Evolutionary conservation across 2,113 vertebrate genomes (phyloP).

Genomic region (Polypterus senegalus): DNA sequence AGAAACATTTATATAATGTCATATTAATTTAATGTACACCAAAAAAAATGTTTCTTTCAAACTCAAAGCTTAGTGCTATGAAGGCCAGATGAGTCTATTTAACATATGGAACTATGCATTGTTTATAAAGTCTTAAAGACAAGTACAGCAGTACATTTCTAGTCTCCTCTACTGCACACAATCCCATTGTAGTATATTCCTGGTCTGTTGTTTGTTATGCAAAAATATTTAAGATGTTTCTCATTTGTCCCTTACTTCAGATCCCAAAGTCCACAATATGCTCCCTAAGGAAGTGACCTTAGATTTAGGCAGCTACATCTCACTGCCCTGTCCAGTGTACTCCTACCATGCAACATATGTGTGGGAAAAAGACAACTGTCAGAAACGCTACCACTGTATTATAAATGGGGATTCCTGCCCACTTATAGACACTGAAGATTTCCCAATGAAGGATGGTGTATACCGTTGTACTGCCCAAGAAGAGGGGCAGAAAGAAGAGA

Average conservation of each 20-base stretch:
- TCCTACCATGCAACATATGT: slow-evolving; percentile 61
- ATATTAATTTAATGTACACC: no score
- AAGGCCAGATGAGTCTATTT: no score
- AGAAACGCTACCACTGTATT: slow-evolving; percentile 48
- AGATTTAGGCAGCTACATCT: slow-evolving; percentile 44
- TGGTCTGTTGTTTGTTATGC: no score
- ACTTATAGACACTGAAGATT: slow-evolving; percentile 39
- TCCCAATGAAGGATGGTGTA: slow-evolving; percentile 50
- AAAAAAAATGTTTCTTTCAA: no score
- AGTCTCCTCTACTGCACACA: no score
- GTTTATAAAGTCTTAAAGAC: no score
- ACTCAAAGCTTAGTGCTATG: no score
- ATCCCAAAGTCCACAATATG: slow-evolving; percentile 39
- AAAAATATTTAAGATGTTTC: no score
- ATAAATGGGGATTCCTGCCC: slow-evolving; percentile 58
- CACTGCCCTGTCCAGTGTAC: slow-evolving; percentile 54
- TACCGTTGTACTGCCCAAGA: slow-evolving; percentile 61
- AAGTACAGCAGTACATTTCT: no score
- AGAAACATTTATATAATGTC: no score
- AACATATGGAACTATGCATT: no score
- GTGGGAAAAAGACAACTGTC: slow-evolving; percentile 59
- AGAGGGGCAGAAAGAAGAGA: slow-evolving; percentile 55
- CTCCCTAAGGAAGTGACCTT: slow-evolving; percentile 46
- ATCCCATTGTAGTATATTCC: no score
- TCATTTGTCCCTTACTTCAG: slow-evolving; percentile 17